Evolutionary conservation across 2,113 vertebrate genomes (phyloP).

Genomic region (Numenius arquata): DNA sequence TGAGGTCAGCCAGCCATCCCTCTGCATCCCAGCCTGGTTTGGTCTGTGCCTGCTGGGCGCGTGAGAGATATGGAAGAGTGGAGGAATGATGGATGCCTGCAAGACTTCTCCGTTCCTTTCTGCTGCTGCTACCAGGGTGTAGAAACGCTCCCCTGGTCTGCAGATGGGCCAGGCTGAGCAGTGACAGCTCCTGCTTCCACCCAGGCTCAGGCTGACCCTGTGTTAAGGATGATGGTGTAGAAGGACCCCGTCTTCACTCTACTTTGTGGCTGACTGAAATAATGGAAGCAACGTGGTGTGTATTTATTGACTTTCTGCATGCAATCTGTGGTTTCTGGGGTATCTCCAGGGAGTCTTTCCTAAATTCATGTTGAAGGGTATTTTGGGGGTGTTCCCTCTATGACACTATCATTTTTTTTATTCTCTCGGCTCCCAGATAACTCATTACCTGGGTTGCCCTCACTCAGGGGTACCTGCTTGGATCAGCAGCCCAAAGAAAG

Average conservation of each 20-base stretch:
- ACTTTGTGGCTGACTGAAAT: neutral
- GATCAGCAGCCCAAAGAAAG: neutral
- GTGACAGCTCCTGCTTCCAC: neutral
- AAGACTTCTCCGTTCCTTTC: neutral
- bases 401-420: neutral
- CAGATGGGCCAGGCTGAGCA: neutral
- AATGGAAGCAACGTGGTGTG: neutral
- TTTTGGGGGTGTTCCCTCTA: neutral
- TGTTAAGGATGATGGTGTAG: neutral
- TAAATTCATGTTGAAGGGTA: neutral
- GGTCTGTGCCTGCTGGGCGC: neutral
- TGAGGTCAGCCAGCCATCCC: neutral
- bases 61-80: neutral
- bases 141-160: neutral
- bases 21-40: neutral
- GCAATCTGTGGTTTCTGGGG: neutral
- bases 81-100: neutral
- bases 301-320: neutral
- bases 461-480: neutral
- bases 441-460: neutral
- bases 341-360: neutral
- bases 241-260: neutral
- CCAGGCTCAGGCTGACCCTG: neutral
- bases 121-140: neutral
- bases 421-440: neutral